phyloP scores from a whole-genome alignment of 2,113 vertebrate genomes.

The Fulmarus glacialis region DNA sequence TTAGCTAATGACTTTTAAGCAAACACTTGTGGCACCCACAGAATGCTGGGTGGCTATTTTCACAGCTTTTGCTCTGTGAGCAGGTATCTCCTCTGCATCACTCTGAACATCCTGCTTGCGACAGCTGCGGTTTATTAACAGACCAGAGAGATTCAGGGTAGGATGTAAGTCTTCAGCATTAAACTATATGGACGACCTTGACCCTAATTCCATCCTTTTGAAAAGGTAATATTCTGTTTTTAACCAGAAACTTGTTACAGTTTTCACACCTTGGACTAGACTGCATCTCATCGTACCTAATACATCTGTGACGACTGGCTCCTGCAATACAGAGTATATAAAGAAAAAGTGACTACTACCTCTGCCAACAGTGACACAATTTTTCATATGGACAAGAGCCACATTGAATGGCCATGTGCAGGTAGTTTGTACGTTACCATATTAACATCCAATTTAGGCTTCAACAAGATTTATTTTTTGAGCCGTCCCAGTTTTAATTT shows the following conservation, averaged over 20 bases:
- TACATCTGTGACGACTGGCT: neutral
- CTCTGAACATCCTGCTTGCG: neutral
- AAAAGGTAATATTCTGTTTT: neutral
- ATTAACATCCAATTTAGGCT: neutral
- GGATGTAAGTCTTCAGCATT: neutral
- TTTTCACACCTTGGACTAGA: neutral
- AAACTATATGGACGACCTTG: neutral
- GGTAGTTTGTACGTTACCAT: neutral
- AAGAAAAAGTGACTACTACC: neutral
- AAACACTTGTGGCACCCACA: neutral
- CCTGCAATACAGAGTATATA: neutral
- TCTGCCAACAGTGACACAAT: neutral
- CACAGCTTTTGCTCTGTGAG: neutral
- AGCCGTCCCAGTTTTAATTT: neutral
- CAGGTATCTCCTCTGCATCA: neutral
- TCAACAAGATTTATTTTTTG: neutral
- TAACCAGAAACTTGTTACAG: neutral
- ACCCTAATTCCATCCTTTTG: neutral
- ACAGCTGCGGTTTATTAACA: neutral
- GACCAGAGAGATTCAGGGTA: neutral
- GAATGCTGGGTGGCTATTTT: neutral
- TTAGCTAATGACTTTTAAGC: neutral
- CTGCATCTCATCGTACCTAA: neutral
- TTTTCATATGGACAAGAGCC: neutral
- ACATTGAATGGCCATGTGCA: rapidly evolving